Evolutionary conservation across 1,140 invertebrate species (phyloP), one percentile per base, ranked within the genome.

Genomic region (Triops longicaudatus): DNA sequence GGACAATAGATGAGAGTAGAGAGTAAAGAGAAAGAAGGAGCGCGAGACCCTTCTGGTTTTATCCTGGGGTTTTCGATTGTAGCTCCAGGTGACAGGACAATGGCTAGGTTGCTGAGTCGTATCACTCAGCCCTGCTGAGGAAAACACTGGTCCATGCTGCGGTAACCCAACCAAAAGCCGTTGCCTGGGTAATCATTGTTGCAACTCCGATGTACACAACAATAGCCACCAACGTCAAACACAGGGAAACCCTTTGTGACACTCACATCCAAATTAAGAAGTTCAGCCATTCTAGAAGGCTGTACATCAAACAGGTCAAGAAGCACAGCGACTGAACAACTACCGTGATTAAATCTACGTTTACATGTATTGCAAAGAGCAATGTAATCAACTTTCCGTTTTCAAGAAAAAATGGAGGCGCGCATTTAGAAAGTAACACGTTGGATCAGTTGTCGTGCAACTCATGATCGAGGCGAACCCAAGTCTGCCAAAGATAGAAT

Each of bases 151-250:
- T 63, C 50, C 50, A 63, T 63, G 50, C 50, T 63, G 50, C 50
- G 50, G 50, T 22, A 63, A 22, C 50, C 50, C 50, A 63, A 63
- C 50, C 50, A 63, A 63, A 63, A 63, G 50, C 50, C 50, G 50
- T 63, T 63, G 50, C 50, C 50, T 63, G 50, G 50, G 50, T 63
- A 63, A 63, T 63, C 50, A 63, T 63, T 63, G 50, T 63, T 63
- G 50, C 50, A 63, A 63, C 50, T 63, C 50, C 22, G 50, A 63
- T 22, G 50, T 63, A 63, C 50, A 63, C n/a, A 63, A 63, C 50
- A 63, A 63, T 63, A 22, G 50, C 50, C 50, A 63, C 50, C 50
- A 63, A 63, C 50, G 50, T 63, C 50, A 63, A 63, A 63, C 50
- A 63, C 50, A 63, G 22, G 50, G 50, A 63, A 63, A 63, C 50